Base-by-base conservation (phyloP, 2,888 invertebrate species). In the Geophilus truncorum region DNA sequence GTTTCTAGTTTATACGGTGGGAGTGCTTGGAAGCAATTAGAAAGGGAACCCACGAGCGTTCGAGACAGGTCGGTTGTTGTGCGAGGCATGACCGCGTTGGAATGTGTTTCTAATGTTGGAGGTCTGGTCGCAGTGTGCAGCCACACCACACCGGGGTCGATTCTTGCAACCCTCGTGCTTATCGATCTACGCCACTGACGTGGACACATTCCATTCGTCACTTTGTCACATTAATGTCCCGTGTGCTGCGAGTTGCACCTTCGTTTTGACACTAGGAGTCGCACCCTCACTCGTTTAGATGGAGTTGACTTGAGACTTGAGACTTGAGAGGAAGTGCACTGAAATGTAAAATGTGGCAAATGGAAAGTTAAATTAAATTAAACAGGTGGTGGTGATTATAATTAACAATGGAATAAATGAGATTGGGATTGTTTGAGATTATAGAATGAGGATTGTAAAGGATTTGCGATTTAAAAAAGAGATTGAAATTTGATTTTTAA, bases 181-280 rank as follows among this genome's bases (percentile, higher is more conserved):
- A 57, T 57, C 57, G 57, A 57, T 57, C 57, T 57, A 57, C 57
- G 57, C 57, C 57, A 57, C 23, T 3, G 21, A 57, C 23, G 57
- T 23, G 23, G 57, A 57, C 57, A 57, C 57, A 57, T 57, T 57
- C 57, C 57, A 57, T 57, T 57, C 57, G 57, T 57, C 57, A 57
- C 57, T 57, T 57, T 57, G 23, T 57, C 57, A 57, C 57, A 57
- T 57, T 57, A 57, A 57, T 23, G 57, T 57, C 57, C 5, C 6
- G 4, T 23, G 23, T 21, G 57, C 3, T 57, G 40, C 45, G 21
- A 4, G 57, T 57, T 57, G 21, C 57, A 57, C 57, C 57, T 57
- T 21, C 21, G 21, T 57, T 57, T 23, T 57, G 57, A 57, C 57
- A 57, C 57, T 23, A 21, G 57, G 1, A 3, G 57, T 57, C 21